Evolutionary conservation across 2,113 vertebrate genomes (phyloP).

Genomic region (Mormoops blainvillei): DNA sequence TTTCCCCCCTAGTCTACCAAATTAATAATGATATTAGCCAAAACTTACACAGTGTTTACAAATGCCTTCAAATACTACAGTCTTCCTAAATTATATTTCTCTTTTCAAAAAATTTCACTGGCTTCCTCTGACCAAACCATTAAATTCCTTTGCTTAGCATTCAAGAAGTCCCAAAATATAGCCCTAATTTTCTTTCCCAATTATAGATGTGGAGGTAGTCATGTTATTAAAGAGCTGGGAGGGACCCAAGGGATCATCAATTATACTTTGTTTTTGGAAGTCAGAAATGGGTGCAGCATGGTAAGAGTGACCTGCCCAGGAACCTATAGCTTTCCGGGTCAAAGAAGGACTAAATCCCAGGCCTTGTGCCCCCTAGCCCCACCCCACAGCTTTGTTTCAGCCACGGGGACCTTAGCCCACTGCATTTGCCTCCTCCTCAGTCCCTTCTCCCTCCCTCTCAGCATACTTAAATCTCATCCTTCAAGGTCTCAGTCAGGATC

Average conservation of each 20-base stretch:
- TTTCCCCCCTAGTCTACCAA: neutral
- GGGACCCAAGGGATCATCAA: neutral
- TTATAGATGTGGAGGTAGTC: neutral
- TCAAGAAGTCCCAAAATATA: neutral
- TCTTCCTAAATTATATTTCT: constrained; percentile 8
- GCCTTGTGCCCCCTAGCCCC: neutral
- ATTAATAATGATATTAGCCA: neutral
- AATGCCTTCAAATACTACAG: neutral
- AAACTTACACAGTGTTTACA: neutral
- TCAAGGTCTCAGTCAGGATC: neutral
- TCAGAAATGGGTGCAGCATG: neutral
- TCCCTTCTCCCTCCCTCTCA: neutral
- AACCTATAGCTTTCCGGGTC: neutral
- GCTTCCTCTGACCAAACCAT: neutral
- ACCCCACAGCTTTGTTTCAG: neutral
- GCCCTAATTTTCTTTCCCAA: neutral
- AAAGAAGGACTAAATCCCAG: neutral
- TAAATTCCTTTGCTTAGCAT: neutral
- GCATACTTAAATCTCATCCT: neutral
- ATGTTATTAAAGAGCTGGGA: neutral
- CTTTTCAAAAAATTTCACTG: constrained; percentile 19
- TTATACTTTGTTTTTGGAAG: neutral
- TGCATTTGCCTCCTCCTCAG: neutral
- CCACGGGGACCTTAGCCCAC: neutral
- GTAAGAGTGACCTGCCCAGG: neutral